Evolutionary conservation across 2,888 invertebrate genomes (phyloP).

Genomic region (Acronicta alni): DNA sequence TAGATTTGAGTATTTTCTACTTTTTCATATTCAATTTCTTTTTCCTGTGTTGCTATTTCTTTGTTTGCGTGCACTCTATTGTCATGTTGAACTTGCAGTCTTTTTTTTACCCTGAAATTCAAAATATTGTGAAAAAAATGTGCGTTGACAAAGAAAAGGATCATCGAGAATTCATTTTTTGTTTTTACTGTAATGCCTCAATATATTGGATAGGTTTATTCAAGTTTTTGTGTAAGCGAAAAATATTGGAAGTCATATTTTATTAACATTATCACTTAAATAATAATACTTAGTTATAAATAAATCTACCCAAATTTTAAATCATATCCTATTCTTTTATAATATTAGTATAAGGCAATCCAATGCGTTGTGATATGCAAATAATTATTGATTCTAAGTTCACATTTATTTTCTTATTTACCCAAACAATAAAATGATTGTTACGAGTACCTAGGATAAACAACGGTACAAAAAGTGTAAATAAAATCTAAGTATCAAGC

Average conservation of each 20-base stretch:
- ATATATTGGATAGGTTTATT: conserved; percentile 9
- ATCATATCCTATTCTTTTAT: too few species aligned
- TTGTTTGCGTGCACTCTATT: conserved; percentile 8
- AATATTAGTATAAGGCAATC: too few species aligned
- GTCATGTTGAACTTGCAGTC: conserved; percentile 12
- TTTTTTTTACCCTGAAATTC: conserved; percentile 15
- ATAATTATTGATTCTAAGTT: too few species aligned
- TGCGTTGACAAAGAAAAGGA: neutral
- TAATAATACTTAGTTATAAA: too few species aligned
- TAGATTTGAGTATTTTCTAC: conserved; percentile 33
- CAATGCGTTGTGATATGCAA: too few species aligned
- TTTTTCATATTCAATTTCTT: conserved; percentile 33
- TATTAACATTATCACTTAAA: too few species aligned
- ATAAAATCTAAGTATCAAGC: neutral
- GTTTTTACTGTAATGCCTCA: conserved; percentile 27
- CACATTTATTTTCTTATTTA: too few species aligned
- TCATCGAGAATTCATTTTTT: conserved; percentile 20
- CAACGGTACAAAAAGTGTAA: neutral
- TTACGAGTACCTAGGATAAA: too few species aligned
- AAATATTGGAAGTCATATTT: too few species aligned
- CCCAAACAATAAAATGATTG: too few species aligned
- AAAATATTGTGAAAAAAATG: conserved; percentile 10
- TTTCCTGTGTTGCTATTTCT: conserved; percentile 1
- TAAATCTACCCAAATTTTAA: too few species aligned
- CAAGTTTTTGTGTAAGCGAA: too few species aligned